These are phyloP conservation scores for Leucopsar rothschildi DNA, from an alignment of 2,113 vertebrate species.

Conservation along the genomic window DNA sequence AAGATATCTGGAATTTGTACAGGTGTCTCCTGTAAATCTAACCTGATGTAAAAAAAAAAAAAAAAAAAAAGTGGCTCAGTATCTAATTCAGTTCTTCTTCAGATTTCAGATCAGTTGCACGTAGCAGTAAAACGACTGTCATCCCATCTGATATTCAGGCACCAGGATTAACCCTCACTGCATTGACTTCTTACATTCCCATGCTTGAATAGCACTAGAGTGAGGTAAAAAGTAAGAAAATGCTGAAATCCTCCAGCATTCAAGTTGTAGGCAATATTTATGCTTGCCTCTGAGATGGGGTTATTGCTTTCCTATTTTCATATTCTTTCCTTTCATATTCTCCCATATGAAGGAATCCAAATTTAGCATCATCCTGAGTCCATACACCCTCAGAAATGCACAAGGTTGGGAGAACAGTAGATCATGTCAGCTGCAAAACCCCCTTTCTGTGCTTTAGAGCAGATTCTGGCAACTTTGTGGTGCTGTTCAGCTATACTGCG, in stretches of 20 bases:
- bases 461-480: background rate
- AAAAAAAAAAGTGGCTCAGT: background rate
- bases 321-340: background rate
- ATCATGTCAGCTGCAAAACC: background rate
- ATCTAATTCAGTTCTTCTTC: background rate
- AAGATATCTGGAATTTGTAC: background rate
- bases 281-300: background rate
- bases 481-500: background rate
- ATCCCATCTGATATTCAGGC: background rate
- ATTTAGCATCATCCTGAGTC: background rate
- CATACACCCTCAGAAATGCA: background rate
- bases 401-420: background rate
- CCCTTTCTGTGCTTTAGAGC: background rate
- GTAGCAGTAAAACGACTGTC: background rate
- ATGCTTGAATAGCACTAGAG: background rate
- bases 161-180: background rate
- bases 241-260: background rate
- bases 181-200: background rate
- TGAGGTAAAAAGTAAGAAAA: background rate
- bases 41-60: background rate
- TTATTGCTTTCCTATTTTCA: background rate
- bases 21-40: background rate
- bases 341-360: background rate
- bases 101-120: background rate
- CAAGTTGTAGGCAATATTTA: background rate